Base-by-base conservation (phyloP, 2,888 invertebrate genomes). In the Blomia tropicalis region DNA sequence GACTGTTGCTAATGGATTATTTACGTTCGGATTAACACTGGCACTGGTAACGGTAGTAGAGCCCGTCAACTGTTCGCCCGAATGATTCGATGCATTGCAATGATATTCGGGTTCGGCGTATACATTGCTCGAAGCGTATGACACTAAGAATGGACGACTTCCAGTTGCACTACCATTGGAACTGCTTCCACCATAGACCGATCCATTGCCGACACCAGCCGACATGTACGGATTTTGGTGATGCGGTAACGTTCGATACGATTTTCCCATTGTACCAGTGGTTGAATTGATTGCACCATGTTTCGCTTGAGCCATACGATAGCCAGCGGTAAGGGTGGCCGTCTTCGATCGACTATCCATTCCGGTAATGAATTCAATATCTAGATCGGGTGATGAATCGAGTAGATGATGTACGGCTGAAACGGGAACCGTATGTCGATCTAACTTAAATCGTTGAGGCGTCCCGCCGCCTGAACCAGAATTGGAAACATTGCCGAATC, bases 91-190 rank as follows among this genome's bases (percentile, higher is more conserved):
- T 23, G 56, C 25, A 19, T 14, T 2, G 23, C 56, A 56, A 25
- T 56, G 56, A 25, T 56, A 56, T 3, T 56, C 56, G 2, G 56
- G 56, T 36, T 56, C 56, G 11, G 56, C 56, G 29, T 56, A 56
- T 2, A 56, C 56, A 2, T 23, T 23, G 23, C 29, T 56, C 25
- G 56, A 56, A 14, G 56, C 25, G 23, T 56, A 56, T n/a, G 56
- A 56, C 17, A 56, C 56, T 31, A 56, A 7, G 23, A 56, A 56
- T 19, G 56, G 56, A 19, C 3, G 31, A 31, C 19, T n/a, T 3
- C 27, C 56, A 25, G 2, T 30, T 19, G 22, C 22, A 32, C 19
- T n/a, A 14, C 25, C 25, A 56, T 56, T 56, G 22, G 56, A 29
- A 14, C 4, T 2, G 2, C 3, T 29, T 27, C 56, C 56, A 56